Percentiles rank a stretch among this genome's conserved stretches.
phyloP scores from a whole-genome alignment of 35 echinoderm and acorn worm species.

The Amphiura filiformis region DNA sequence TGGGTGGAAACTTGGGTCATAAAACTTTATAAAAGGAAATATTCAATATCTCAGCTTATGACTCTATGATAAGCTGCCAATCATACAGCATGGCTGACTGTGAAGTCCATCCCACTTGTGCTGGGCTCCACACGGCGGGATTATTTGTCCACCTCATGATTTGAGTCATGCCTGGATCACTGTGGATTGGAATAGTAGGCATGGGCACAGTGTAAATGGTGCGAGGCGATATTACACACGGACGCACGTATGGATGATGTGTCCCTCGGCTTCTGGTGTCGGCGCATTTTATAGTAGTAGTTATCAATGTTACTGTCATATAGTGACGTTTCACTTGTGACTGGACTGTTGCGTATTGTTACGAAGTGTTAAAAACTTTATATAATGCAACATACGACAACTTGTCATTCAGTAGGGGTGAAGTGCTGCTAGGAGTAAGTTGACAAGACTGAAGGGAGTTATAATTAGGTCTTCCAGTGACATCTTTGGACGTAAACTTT shows the following conservation, averaged over 20 bases:
- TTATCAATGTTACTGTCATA: not conserved
- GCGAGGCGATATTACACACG: not conserved
- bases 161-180: not conserved
- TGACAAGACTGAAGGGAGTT: not conserved
- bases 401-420: not conserved
- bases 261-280: too few relatives aligned
- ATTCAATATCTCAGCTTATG: not conserved
- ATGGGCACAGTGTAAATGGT: not conserved
- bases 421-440: not conserved
- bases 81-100: not conserved
- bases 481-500: not conserved
- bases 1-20: not conserved
- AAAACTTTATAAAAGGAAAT: constrained; percentile 7
- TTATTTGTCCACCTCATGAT: not conserved
- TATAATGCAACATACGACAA: not conserved
- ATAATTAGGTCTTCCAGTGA: not conserved
- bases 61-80: not conserved
- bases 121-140: not conserved
- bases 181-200: too few relatives aligned
- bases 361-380: not conserved
- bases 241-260: not conserved
- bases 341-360: not conserved
- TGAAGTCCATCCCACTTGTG: not conserved
- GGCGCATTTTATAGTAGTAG: too few relatives aligned
- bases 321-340: not conserved